Conservation (phyloP, 1,140 invertebrate species). For the Drosophila lacteicornis region DNA sequence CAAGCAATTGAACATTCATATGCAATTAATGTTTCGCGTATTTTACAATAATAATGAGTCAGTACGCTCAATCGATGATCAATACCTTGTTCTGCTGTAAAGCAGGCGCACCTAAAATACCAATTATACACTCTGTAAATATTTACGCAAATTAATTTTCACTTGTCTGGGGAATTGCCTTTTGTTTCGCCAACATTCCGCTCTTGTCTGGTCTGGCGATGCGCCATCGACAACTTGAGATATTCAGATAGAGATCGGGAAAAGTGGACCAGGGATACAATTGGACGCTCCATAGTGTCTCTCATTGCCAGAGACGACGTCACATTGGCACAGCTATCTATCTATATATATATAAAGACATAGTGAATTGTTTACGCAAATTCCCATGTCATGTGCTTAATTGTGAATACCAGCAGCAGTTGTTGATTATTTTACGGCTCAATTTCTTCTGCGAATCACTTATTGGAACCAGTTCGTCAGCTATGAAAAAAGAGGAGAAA, state of each 20-base stretch:
- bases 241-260: slow-evolving; percentile 44
- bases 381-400: slow-evolving; percentile 54
- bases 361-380: slow-evolving; percentile 51
- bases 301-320: slow-evolving; percentile 56
- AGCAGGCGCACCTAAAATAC: slow-evolving; percentile 61
- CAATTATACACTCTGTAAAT: slow-evolving; percentile 66
- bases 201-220: slow-evolving; percentile 12
- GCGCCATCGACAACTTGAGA: slow-evolving; percentile 6
- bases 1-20: slow-evolving; percentile 39
- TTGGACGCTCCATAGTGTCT: slow-evolving; percentile 32
- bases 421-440: slow-evolving; percentile 52
- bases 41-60: slow-evolving; percentile 38
- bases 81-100: slow-evolving; percentile 37
- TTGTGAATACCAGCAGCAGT: slow-evolving; percentile 34
- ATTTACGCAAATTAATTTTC: slow-evolving; percentile 72
- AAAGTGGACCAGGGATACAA: slow-evolving; percentile 62
- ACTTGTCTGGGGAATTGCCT: slow-evolving; percentile 44
- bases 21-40: slow-evolving; percentile 1
- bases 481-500: slow-evolving; percentile 1
- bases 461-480: background rate
- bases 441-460: slow-evolving; percentile 54
- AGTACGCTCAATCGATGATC: slow-evolving; percentile 30
- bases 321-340: slow-evolving; percentile 13
- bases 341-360: background rate
- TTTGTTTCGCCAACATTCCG: slow-evolving; percentile 47